Percentiles rank a stretch among this genome's conserved stretches.
Evolutionary conservation across 2,797 vertebrate species (phyloP).

Genomic region (Pipistrellus nathusii): DNA sequence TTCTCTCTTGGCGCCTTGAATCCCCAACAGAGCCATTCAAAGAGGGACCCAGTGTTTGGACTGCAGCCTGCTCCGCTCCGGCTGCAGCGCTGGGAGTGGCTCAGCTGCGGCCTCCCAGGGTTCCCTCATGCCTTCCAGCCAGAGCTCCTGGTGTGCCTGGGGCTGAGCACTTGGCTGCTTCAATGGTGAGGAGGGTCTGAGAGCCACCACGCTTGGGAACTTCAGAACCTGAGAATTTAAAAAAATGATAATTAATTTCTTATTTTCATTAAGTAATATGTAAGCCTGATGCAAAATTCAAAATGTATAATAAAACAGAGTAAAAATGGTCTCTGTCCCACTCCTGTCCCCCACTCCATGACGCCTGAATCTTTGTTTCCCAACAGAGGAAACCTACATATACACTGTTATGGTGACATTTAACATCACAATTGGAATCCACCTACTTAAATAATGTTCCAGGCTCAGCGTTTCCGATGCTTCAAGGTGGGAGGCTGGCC

Average conservation of each 20-base stretch:
- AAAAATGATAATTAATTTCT: not conserved
- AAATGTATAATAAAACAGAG: not conserved
- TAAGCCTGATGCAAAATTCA: not conserved
- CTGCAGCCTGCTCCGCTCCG: not conserved
- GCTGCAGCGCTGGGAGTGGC: not conserved
- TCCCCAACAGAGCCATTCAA: not conserved
- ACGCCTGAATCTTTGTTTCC: not conserved
- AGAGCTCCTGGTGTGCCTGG: not conserved
- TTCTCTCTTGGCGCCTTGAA: not conserved
- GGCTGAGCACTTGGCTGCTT: not conserved
- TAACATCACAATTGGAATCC: not conserved
- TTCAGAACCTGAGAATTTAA: not conserved
- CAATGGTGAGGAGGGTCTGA: not conserved
- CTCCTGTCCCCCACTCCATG: rapidly evolving
- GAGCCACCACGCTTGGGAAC: not conserved
- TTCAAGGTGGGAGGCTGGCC: not conserved
- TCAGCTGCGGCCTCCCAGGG: rapidly evolving
- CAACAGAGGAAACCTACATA: not conserved
- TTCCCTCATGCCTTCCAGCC: not conserved
- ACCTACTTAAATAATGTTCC: not conserved
- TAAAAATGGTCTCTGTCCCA: not conserved
- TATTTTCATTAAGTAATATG: slow-evolving; percentile 30
- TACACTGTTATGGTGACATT: not conserved
- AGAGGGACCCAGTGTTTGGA: not conserved
- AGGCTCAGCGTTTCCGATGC: no score